These are phyloP conservation scores for Indicator indicator DNA, from an alignment of 2,113 vertebrate genomes.

Conservation along the genomic window DNA sequence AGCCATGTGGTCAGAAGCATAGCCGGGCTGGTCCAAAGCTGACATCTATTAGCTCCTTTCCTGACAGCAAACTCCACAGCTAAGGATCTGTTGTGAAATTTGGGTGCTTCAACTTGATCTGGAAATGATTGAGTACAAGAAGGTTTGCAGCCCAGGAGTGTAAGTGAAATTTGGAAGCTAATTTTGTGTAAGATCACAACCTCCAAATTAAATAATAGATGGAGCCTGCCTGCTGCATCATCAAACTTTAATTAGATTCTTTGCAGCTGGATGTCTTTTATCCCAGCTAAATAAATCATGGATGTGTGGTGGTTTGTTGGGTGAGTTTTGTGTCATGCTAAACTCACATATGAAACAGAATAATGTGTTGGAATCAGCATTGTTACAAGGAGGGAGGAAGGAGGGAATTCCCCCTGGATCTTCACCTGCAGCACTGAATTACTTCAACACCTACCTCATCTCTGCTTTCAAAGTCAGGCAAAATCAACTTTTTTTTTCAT, in stretches of 20 bases:
- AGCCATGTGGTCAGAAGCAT: not conserved
- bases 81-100: slow-evolving; percentile 11
- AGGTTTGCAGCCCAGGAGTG: slow-evolving; percentile 2
- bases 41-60: not conserved
- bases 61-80: not conserved
- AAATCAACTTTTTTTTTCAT: not conserved
- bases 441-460: not conserved
- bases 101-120: not conserved
- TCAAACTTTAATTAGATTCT: slow-evolving; percentile 73
- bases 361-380: not conserved
- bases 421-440: not conserved
- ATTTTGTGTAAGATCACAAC: slow-evolving; percentile 66
- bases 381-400: not conserved
- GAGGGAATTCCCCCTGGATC: not conserved
- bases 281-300: slow-evolving; percentile 72
- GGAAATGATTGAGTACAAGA: not conserved
- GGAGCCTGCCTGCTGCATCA: slow-evolving; percentile 60
- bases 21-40: not conserved
- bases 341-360: slow-evolving; percentile 50
- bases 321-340: slow-evolving; percentile 39
- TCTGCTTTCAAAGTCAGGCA: not conserved
- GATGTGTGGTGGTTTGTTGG: slow-evolving; percentile 21
- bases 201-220: slow-evolving; percentile 72
- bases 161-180: slow-evolving; percentile 47
- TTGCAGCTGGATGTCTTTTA: slow-evolving; percentile 63